Evolutionary conservation across 2,888 invertebrate species (phyloP).

Genomic region (Drymonia ruficornis): DNA sequence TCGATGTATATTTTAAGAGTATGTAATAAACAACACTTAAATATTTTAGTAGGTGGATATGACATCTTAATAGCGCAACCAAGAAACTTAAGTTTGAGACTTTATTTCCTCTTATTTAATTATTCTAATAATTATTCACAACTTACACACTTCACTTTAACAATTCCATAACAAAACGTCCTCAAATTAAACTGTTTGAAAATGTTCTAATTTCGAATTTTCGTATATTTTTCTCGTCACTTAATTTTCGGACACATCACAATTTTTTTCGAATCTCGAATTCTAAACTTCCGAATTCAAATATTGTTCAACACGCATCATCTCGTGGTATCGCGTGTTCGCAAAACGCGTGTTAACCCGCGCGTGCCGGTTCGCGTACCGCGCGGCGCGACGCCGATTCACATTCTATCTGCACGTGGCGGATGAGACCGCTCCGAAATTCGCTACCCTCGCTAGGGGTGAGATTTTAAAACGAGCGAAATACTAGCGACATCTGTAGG

Average conservation of each 20-base stretch:
- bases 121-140: not conserved
- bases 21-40: no score
- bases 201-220: not conserved
- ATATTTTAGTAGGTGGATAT: no score
- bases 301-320: conserved; percentile 4
- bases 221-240: conserved; percentile 15
- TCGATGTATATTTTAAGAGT: no score
- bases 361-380: conserved; percentile 59
- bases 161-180: not conserved
- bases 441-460: conserved; percentile 50
- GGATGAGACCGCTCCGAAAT: conserved; percentile 47
- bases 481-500: not conserved
- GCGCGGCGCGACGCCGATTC: conserved; percentile 72
- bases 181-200: no score
- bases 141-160: not conserved
- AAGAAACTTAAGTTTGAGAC: conserved; percentile 2
- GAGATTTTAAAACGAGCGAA: conserved; percentile 24
- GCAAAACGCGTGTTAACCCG: conserved; percentile 41
- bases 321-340: conserved; percentile 19
- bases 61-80: conserved; percentile 6
- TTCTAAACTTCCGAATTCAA: conserved; percentile 12
- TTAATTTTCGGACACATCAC: not conserved
- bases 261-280: conserved; percentile 3
- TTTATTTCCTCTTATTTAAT: not conserved
- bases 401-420: conserved; percentile 77